Conservation (phyloP, 2,888 invertebrate genomes). For the Stenoptilia bipunctidactyla region DNA sequence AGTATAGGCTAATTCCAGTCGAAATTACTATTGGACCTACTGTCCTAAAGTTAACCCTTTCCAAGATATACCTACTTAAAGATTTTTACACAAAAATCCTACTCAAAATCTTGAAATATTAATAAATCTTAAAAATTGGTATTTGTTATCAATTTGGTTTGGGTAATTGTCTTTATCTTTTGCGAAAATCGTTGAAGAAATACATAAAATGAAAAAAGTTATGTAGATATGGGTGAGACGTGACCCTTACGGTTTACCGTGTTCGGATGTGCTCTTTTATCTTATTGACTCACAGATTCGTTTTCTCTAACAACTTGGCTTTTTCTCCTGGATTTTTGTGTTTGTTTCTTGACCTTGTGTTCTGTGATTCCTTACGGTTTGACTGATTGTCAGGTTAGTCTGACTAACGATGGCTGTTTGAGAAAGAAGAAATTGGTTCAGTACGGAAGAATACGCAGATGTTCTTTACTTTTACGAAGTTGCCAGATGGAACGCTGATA, state of each 20-base stretch:
- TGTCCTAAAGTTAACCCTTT: too few relatives aligned
- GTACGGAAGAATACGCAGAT: background rate
- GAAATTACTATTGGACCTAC: too few relatives aligned
- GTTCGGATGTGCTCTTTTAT: conserved; percentile 1
- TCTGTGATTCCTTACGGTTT: conserved; percentile 4
- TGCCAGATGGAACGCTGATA: conserved; percentile 2
- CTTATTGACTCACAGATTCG: conserved; percentile 1
- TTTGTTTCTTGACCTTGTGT: background rate
- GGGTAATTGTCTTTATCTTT: too few relatives aligned
- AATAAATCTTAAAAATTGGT: too few relatives aligned
- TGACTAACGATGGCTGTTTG: conserved; percentile 4
- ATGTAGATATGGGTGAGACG: too few relatives aligned
- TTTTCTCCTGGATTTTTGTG: background rate
- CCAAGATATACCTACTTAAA: too few relatives aligned
- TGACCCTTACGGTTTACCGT: conserved; percentile 2
- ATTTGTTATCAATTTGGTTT: too few relatives aligned
- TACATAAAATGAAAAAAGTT: too few relatives aligned
- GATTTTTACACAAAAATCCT: too few relatives aligned
- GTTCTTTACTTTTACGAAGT: conserved; percentile 1
- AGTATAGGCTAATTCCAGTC: too few relatives aligned
- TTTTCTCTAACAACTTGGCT: background rate
- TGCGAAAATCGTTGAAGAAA: too few relatives aligned
- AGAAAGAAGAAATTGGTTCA: background rate
- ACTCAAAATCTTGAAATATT: too few relatives aligned
- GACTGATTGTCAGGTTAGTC: conserved; percentile 5